Evolutionary conservation across 2,888 invertebrate genomes (phyloP), one percentile per base, ranked within the genome.

Genomic region (Dicycla oo): DNA sequence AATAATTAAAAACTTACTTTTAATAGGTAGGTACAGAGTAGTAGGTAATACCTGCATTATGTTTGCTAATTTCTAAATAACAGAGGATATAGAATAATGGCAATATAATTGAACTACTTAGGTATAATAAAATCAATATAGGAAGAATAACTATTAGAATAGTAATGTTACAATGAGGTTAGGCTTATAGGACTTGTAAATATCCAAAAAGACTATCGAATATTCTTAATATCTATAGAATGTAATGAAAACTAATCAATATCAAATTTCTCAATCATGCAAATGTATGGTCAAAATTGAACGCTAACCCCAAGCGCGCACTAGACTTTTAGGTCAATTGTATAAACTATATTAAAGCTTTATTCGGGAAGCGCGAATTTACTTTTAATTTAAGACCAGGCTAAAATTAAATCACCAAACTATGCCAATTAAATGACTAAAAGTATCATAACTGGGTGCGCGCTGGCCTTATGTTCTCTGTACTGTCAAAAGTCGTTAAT

Each of bases 21-120:
- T 34, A 66, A 69, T 57, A 49, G 63, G 53, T 75, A 69, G n/a
- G n/a, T n/a, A n/a, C n/a, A n/a, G n/a, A n/a, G n/a, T 60, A 61
- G 13, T 78, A 74, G 30, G 51, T 83, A 80, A 85, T 75, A 81
- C 71, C 86, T 80, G 71, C 66, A 76, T 73, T 61, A 67, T 13
- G 45, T 57, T 71, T 58, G 45, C 47, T 82, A 69, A 51, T 13
- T 76, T 64, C 53, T 69, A 64, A 61, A 60, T 57, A 45, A 38
- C 43, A 54, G 63, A 65, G 11, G 11, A 47, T 63, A 58, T 47
- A 63, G 23, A 56, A 63, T 70, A 63, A 63, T 80, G 72, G 77
- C 69, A 83, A 83, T 64, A 63, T 57, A 67, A 72, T 67, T 75
- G 34, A 54, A 69, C 81, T 83, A 74, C 54, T 85, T 68, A 80